Evolutionary conservation across 2,113 vertebrate genomes (phyloP).

Genomic region (Corvus hawaiiensis): DNA sequence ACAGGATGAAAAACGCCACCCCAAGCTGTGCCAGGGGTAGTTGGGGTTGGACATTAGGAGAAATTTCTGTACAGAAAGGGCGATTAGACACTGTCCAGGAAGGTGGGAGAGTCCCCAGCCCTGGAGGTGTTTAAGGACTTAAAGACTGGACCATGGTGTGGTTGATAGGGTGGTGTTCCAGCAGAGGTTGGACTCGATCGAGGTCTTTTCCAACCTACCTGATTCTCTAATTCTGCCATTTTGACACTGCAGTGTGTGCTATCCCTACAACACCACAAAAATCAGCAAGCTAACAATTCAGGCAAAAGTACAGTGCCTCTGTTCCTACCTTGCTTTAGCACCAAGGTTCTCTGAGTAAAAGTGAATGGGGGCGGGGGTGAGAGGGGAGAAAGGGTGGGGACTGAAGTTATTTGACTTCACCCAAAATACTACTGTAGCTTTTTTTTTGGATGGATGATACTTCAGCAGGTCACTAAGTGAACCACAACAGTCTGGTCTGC

Average conservation of each 20-base stretch:
- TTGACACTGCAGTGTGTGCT: neutral
- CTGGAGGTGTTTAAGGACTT: neutral
- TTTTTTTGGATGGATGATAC: neutral
- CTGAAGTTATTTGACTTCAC: neutral
- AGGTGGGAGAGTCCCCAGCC: neutral
- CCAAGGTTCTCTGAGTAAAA: neutral
- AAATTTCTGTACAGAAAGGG: neutral
- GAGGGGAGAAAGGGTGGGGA: neutral
- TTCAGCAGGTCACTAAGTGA: neutral
- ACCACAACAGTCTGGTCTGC: neutral
- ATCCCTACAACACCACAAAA: neutral
- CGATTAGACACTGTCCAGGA: neutral
- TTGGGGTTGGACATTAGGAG: neutral
- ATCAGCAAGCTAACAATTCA: neutral
- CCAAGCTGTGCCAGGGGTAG: neutral
- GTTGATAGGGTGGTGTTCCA: neutral
- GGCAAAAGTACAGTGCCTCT: neutral
- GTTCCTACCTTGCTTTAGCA: neutral
- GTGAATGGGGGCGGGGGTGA: neutral
- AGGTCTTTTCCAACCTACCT: neutral
- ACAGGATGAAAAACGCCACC: neutral
- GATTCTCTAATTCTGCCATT: neutral
- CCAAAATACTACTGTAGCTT: neutral
- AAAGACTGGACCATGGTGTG: too few species aligned
- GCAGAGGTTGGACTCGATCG: neutral